A percentile compares a stretch with the other conserved stretches of the same genome.
These are phyloP conservation scores for Bradypus variegatus DNA, from an alignment of 2,797 vertebrate species.

Conservation along the genomic window DNA sequence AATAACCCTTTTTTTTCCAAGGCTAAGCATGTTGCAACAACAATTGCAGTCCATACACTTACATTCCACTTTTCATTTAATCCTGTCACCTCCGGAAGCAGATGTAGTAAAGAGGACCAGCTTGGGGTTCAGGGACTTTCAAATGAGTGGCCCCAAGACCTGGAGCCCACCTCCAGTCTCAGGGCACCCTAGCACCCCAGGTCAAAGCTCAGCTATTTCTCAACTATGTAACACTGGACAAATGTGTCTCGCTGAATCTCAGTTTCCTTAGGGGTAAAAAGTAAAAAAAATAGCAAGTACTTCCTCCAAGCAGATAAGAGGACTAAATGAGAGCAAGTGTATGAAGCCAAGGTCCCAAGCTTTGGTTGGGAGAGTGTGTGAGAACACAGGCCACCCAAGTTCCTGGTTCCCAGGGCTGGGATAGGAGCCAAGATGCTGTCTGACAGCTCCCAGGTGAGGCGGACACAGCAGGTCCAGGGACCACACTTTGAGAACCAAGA, in stretches of 20 bases:
- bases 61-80: background rate
- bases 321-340: background rate
- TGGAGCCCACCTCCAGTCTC: background rate
- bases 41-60: background rate
- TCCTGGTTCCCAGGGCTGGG: background rate
- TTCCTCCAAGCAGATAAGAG: background rate
- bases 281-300: rapidly evolving
- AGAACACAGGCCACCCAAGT: no score
- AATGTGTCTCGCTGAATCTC: background rate
- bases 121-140: background rate
- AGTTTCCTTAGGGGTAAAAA: background rate
- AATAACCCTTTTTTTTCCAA: background rate
- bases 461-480: background rate
- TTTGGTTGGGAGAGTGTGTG: no score
- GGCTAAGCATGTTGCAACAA: background rate
- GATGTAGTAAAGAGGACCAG: rapidly evolving
- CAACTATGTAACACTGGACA: background rate
- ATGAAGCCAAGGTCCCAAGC: background rate
- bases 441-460: no score
- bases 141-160: background rate
- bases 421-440: background rate
- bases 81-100: background rate
- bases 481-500: rapidly evolving
- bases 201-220: background rate
- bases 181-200: background rate